These are phyloP conservation scores for Rynchops niger DNA, from an alignment of 2,113 vertebrate genomes.

Conservation along the genomic window DNA sequence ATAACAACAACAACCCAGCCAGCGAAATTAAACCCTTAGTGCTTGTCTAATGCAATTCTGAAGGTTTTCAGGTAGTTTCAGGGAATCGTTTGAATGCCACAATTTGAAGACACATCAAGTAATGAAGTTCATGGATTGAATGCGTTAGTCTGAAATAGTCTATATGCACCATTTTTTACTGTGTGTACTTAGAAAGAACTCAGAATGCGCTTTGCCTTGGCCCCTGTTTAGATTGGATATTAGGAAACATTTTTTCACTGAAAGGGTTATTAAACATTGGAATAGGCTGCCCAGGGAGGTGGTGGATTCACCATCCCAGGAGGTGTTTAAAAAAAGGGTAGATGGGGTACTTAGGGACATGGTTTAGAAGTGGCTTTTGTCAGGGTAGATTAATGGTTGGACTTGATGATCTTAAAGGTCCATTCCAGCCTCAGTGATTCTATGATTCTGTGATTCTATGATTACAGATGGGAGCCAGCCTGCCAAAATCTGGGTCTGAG, in stretches of 20 bases:
- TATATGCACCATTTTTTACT: not conserved
- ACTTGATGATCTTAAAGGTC: too few relatives aligned
- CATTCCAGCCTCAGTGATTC: too few relatives aligned
- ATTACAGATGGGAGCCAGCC: not conserved
- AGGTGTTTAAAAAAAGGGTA: too few relatives aligned
- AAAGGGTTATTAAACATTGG: too few relatives aligned
- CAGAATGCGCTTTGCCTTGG: not conserved
- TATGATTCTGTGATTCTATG: too few relatives aligned
- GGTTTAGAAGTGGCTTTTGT: too few relatives aligned
- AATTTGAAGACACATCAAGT: not conserved
- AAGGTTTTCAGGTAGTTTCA: not conserved
- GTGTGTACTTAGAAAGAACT: not conserved
- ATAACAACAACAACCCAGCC: not conserved
- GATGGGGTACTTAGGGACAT: too few relatives aligned
- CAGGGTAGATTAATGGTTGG: too few relatives aligned
- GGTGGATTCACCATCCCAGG: too few relatives aligned
- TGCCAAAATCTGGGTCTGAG: not conserved
- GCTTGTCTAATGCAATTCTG: not conserved
- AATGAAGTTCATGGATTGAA: not conserved
- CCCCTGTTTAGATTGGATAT: too few relatives aligned
- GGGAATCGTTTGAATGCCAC: not conserved
- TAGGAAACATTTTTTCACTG: too few relatives aligned
- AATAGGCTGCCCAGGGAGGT: too few relatives aligned
- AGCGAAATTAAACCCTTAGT: not conserved
- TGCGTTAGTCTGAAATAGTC: not conserved